These are phyloP conservation scores for Balearica regulorum DNA, from an alignment of 2,797 vertebrate species.

Conservation along the genomic window DNA sequence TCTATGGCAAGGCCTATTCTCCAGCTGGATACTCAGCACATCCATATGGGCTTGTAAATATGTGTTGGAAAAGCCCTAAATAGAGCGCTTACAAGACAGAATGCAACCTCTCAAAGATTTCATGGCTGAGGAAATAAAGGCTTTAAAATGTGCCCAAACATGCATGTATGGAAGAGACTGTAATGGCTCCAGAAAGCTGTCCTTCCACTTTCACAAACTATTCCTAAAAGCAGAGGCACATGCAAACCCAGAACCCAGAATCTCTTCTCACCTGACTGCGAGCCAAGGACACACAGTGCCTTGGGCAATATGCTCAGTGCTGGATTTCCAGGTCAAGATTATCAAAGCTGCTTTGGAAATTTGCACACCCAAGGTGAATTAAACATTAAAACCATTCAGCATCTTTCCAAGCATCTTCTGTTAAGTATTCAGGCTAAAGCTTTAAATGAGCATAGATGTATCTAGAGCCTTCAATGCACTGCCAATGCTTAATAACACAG, in stretches of 20 bases:
- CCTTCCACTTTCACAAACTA: not conserved
- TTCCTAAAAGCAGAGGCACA: slow-evolving; percentile 29
- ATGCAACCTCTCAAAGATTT: slow-evolving; percentile 35
- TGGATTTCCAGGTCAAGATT: not conserved
- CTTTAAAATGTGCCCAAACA: not conserved
- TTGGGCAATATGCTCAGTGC: not conserved
- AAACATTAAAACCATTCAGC: not conserved
- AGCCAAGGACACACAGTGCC: not conserved
- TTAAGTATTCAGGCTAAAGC: not conserved
- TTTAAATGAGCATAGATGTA: not conserved
- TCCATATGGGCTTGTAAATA: slow-evolving; percentile 65
- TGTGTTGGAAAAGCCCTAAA: slow-evolving; percentile 62
- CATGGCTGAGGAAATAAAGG: slow-evolving; percentile 23
- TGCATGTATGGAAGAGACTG: not conserved
- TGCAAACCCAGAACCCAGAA: not conserved
- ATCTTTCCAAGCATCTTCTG: not conserved
- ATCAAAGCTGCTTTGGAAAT: not conserved
- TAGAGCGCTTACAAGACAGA: slow-evolving; percentile 57
- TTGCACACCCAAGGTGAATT: not conserved
- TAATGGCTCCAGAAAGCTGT: slow-evolving; percentile 37
- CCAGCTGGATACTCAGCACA: slow-evolving; percentile 41
- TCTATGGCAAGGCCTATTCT: slow-evolving; percentile 29
- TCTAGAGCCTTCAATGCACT: not conserved
- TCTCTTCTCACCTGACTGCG: not conserved
- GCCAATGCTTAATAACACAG: not conserved